Evolutionary conservation across 2,113 vertebrate genomes (phyloP).

Genomic region (Takifugu flavidus): DNA sequence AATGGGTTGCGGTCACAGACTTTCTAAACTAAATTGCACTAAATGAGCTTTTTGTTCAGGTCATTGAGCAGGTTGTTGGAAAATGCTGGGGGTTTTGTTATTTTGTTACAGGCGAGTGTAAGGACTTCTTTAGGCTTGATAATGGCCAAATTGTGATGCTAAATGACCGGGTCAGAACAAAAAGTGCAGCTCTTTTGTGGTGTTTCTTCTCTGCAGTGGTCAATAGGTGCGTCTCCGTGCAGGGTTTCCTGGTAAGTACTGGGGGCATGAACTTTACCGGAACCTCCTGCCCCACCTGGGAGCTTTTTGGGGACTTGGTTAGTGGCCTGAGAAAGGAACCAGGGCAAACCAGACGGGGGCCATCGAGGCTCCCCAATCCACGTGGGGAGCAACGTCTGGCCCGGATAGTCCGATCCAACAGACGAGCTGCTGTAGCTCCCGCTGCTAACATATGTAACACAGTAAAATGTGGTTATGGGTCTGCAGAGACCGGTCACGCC

Average conservation of each 20-base stretch:
- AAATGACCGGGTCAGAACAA: neutral
- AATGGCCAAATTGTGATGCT: neutral
- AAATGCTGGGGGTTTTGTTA: too few relatives aligned
- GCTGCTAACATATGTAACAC: neutral
- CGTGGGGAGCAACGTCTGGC: neutral
- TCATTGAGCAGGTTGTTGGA: too few relatives aligned
- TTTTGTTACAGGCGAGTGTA: neutral
- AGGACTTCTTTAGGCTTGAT: neutral
- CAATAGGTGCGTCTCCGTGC: neutral
- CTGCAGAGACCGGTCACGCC: neutral
- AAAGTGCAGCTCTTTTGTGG: neutral
- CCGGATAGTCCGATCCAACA: neutral
- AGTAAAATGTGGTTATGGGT: neutral
- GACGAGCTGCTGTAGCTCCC: neutral
- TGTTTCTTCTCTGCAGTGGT: neutral
- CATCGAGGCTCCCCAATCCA: neutral
- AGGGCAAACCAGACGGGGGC: neutral
- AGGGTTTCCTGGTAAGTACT: too few relatives aligned
- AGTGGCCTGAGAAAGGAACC: neutral
- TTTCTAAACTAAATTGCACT: too few relatives aligned
- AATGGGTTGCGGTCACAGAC: too few relatives aligned
- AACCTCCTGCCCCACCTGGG: too few relatives aligned
- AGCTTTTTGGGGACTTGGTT: too few relatives aligned
- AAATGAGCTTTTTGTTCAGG: too few relatives aligned
- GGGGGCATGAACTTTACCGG: too few relatives aligned